phyloP scores from a whole-genome alignment of 2,888 invertebrate genomes.

The Apomyelois bistriatella region DNA sequence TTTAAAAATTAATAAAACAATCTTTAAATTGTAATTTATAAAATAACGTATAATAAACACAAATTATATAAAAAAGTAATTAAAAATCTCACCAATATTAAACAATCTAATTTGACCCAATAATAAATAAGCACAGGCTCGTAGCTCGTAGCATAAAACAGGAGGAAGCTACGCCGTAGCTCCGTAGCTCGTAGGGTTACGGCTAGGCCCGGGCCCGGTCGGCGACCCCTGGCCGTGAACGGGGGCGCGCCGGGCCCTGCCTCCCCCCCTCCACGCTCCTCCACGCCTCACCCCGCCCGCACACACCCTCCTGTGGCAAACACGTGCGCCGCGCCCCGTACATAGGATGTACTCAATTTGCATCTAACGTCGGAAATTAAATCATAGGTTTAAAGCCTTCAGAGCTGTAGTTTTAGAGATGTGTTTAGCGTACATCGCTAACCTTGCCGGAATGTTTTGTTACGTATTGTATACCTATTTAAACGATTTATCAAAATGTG shows the following conservation, averaged over 20 bases:
- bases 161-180: conserved; percentile 69
- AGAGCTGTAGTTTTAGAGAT: neutral
- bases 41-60: neutral
- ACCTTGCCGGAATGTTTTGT: neutral
- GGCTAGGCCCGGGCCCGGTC: conserved; percentile 75
- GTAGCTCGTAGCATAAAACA: conserved; percentile 23
- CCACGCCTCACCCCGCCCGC: conserved; percentile 13
- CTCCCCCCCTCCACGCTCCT: conserved; percentile 21
- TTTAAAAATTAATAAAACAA: no score
- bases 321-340: conserved; percentile 52
- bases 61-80: neutral
- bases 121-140: conserved; percentile 41
- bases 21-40: no score
- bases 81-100: neutral
- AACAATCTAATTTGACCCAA: conserved; percentile 46
- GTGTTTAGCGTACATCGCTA: neutral
- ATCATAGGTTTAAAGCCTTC: neutral
- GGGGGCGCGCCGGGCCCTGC: conserved; percentile 56
- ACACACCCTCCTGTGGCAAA: conserved; percentile 32
- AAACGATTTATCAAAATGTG: no score
- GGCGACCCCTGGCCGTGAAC: conserved; percentile 80
- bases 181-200: conserved; percentile 62
- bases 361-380: conserved; percentile 3
- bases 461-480: neutral
- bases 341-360: conserved; percentile 25